These are phyloP conservation scores for Pseudorhombus dupliciocellatus DNA, from an alignment of 2,113 vertebrate genomes.

Conservation along the genomic window DNA sequence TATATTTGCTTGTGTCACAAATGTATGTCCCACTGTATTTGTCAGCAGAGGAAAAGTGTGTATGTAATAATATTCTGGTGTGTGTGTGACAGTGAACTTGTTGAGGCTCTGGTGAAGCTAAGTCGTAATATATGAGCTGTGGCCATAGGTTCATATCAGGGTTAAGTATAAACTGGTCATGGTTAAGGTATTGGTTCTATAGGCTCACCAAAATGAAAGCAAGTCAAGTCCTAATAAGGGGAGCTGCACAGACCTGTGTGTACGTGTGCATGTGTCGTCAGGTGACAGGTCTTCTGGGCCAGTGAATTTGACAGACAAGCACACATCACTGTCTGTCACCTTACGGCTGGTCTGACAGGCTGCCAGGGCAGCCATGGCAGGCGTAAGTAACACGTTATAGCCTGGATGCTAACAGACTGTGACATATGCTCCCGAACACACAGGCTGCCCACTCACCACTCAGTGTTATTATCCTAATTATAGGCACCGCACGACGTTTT, in stretches of 20 bases:
- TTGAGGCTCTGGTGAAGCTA: no score
- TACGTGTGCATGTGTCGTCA: constrained; percentile 43
- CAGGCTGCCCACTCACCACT: constrained; percentile 52
- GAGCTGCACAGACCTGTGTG: not conserved
- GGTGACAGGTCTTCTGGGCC: constrained; percentile 75
- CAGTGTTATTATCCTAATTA: constrained; percentile 56
- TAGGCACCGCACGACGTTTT: constrained; percentile 29
- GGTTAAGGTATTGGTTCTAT: no score
- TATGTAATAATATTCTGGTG: no score
- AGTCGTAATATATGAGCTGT: no score
- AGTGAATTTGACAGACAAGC: constrained; percentile 67
- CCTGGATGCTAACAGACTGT: constrained; percentile 60
- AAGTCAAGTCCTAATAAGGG: not conserved
- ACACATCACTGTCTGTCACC: constrained; percentile 76
- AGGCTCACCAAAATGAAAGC: not conserved
- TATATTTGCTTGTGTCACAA: no score
- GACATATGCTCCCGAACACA: constrained; percentile 66
- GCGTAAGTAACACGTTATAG: constrained; percentile 75
- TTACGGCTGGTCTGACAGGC: constrained; percentile 64
- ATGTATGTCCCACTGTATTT: no score
- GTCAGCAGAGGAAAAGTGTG: no score
- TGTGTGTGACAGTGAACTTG: no score
- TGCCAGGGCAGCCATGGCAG: constrained; percentile 67
- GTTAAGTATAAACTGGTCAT: no score
- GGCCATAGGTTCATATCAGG: no score